A percentile compares a stretch with the other conserved stretches of the same genome.
Evolutionary conservation across 2,888 invertebrate genomes (phyloP).

Genomic region (Lasioglossum morio): DNA sequence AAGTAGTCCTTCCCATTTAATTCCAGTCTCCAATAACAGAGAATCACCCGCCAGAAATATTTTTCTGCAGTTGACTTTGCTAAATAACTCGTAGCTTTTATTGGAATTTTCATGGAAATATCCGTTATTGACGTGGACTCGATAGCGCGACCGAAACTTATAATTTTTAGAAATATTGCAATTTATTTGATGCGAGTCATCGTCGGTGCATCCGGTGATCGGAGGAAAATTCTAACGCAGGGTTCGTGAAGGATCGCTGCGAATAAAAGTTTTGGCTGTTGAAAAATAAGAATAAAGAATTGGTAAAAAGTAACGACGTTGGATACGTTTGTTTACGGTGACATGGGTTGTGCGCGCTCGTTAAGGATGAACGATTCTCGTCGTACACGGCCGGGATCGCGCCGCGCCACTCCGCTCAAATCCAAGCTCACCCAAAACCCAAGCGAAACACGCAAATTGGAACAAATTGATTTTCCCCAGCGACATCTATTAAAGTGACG

Average conservation of each 20-base stretch:
- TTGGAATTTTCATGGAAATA: slow-evolving; percentile 29
- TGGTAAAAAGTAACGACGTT: background rate
- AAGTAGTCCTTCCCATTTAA: background rate
- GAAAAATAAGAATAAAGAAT: slow-evolving; percentile 18
- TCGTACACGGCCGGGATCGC: slow-evolving; percentile 4
- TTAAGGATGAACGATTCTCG: slow-evolving; percentile 36
- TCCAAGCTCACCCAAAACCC: slow-evolving; percentile 8
- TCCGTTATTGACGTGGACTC: slow-evolving; percentile 36
- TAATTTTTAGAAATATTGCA: slow-evolving; percentile 42
- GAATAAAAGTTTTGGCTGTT: slow-evolving; percentile 35
- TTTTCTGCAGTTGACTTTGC: background rate
- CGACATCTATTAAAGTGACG: slow-evolving; percentile 64
- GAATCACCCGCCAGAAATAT: background rate
- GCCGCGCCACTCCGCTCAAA: background rate
- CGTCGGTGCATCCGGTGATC: slow-evolving; percentile 16
- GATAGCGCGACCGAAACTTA: slow-evolving; percentile 36
- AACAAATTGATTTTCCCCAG: slow-evolving; percentile 61
- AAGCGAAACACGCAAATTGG: slow-evolving; percentile 53
- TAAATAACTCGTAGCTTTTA: background rate
- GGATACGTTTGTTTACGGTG: slow-evolving; percentile 15
- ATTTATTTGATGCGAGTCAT: slow-evolving; percentile 43
- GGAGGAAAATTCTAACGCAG: background rate
- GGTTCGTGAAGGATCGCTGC: slow-evolving; percentile 34
- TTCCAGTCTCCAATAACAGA: background rate
- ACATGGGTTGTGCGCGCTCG: background rate